A percentile compares a stretch with the other conserved stretches of the same genome.
phyloP scores from a whole-genome alignment of 1,140 invertebrate species.

The Chlorops oryzae region DNA sequence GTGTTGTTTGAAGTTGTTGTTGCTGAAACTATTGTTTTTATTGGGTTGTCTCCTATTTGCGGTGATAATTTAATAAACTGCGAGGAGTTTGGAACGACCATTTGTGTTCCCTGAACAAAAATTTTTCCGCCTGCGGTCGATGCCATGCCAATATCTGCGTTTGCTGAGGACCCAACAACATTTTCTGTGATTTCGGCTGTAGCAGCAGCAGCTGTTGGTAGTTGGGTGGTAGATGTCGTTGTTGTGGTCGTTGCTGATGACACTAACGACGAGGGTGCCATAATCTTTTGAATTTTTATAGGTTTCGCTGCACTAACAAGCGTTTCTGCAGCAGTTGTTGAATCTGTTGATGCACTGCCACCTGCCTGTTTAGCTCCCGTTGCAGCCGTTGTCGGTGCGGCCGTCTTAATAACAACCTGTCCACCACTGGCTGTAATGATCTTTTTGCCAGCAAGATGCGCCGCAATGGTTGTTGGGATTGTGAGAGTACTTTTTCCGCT shows the following conservation, averaged over 20 bases:
- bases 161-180: too few species aligned
- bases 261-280: too few species aligned
- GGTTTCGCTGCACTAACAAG: background rate
- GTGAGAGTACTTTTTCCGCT: background rate
- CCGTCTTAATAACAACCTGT: conserved; percentile 5
- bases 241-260: conserved; percentile 4
- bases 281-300: background rate
- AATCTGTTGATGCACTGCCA: background rate
- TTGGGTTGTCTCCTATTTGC: too few species aligned
- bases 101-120: conserved; percentile 31
- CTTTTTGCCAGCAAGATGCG: conserved; percentile 1
- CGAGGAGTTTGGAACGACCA: conserved; percentile 33
- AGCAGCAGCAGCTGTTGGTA: background rate
- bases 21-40: conserved; percentile 16
- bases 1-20: background rate
- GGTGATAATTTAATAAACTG: conserved; percentile 41
- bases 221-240: background rate
- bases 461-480: conserved; percentile 3
- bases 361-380: conserved; percentile 13
- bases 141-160: conserved; percentile 2
- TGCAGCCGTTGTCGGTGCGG: conserved; percentile 8
- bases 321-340: background rate
- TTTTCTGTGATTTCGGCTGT: background rate
- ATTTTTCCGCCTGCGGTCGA: conserved; percentile 21
- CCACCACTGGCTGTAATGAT: conserved; percentile 1